Percentiles rank a stretch among this genome's conserved stretches.
These are phyloP conservation scores for Cephalotes varians DNA, from an alignment of 2,888 invertebrate species.

Conservation along the genomic window DNA sequence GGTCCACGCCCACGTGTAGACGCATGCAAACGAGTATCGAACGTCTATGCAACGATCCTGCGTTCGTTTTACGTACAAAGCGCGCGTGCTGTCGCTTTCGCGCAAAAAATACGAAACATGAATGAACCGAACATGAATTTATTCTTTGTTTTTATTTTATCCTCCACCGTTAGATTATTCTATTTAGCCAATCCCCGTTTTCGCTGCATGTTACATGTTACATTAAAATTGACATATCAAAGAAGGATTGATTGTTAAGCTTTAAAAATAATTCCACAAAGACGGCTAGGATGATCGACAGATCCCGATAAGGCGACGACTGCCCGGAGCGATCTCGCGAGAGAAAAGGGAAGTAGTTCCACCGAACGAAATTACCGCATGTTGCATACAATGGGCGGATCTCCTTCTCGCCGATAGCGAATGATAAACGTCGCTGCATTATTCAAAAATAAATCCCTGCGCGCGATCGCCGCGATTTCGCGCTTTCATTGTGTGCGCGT, in stretches of 20 bases:
- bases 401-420: constrained; percentile 49
- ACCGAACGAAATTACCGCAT: constrained; percentile 50
- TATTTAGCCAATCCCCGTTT: neutral
- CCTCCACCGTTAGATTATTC: too few relatives aligned
- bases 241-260: neutral
- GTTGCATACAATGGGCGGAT: constrained; percentile 52
- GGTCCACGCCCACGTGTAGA: constrained; percentile 15
- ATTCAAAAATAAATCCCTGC: constrained; percentile 52
- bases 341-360: constrained; percentile 40
- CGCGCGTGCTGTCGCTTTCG: neutral
- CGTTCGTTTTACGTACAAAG: neutral
- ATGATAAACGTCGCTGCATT: constrained; percentile 51
- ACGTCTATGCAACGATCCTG: neutral
- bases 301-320: constrained; percentile 32
- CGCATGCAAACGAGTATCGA: constrained; percentile 24
- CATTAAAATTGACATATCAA: neutral
- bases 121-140: neutral
- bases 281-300: neutral
- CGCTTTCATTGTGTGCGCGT: constrained; percentile 17
- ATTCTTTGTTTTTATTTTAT: neutral
- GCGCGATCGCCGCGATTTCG: constrained; percentile 28
- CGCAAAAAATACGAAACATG: neutral
- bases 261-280: neutral
- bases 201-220: neutral
- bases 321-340: constrained; percentile 28